Base-by-base conservation (phyloP, 2,888 invertebrate genomes). In the Horisme vitalbata region DNA sequence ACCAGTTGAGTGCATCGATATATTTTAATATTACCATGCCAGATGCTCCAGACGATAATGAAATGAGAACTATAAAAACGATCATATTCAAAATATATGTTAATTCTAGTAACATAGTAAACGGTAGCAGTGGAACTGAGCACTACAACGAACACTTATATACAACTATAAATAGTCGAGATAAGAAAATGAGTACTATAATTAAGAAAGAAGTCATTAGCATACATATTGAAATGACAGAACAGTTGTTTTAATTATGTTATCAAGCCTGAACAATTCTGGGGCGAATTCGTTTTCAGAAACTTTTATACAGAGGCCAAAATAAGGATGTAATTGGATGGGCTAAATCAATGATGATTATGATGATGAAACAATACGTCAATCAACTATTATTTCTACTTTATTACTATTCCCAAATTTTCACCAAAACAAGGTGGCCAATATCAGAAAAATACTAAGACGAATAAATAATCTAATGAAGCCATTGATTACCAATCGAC, bases 141-240 rank as follows among this genome's bases (percentile, higher is more conserved):
- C 55, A 57, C 57, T 57, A 55, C 63, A 57, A 63, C 49, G 41
- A 50, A 64, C 61, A 65, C 62, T 63, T 59, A 65, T 60, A 63
- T 63, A 59, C 30, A 41, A 48, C 47, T 62, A 63, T 62, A 55
- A 64, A 61, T 49, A 52, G 49, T 57, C 49, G 45, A 56, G 68
- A 61, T 63, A 60, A 55, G 63, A 65, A 63, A 63, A 63, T 56
- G 36, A 59, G 53, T 36, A 41, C 35, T 51, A 48, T 50, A 55
- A 56, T 55, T 62, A 53, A 58, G 38, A 45, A 52, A 39, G 30
- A 30, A 45, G 23, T 32, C 41, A 55, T 55, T 50, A 55, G 47
- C 53, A 57, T 54, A 50, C 27, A 52, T 52, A 51, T 57, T 47
- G 41, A 45, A 46, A 47, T 41, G 39, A 56, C 45, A 51, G 39